Conservation (phyloP, 2,113 vertebrate genomes). For the Pipa parva region DNA sequence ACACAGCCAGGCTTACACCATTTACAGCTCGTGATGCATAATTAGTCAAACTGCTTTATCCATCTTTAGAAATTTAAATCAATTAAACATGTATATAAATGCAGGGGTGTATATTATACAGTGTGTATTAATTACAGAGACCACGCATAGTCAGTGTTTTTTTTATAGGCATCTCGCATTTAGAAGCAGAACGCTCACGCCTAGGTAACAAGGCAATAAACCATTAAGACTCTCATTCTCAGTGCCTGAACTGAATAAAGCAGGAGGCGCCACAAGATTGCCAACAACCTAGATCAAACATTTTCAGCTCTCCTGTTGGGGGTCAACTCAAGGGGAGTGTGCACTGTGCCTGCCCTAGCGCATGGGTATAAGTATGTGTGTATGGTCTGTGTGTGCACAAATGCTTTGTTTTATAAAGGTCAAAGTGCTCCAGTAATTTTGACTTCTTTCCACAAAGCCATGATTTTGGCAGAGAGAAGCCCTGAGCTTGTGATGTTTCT, state of each 20-base stretch:
- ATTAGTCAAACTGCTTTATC: too few relatives aligned
- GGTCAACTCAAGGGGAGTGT: background rate
- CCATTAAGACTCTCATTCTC: background rate
- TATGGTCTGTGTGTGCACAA: conserved; percentile 20
- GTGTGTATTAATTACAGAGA: too few relatives aligned
- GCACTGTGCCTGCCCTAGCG: background rate
- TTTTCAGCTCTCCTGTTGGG: background rate
- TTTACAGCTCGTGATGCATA: too few relatives aligned
- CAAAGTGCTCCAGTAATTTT: conserved; percentile 44
- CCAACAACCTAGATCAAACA: background rate
- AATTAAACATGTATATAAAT: too few relatives aligned
- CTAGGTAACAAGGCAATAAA: too few relatives aligned
- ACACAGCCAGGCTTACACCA: too few relatives aligned
- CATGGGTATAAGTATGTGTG: background rate
- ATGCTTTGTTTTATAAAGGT: conserved; percentile 42
- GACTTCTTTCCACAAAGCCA: conserved; percentile 37
- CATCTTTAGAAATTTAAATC: too few relatives aligned
- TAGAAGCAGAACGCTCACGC: background rate
- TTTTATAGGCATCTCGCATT: background rate
- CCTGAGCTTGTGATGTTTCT: conserved; percentile 45
- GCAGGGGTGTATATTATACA: too few relatives aligned
- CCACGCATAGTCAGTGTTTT: background rate
- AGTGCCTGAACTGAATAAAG: background rate
- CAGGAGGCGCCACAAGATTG: background rate
- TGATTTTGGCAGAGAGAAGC: conserved; percentile 41